phyloP scores from a whole-genome alignment of 2,797 vertebrate genomes.

The Amblyraja radiata region DNA sequence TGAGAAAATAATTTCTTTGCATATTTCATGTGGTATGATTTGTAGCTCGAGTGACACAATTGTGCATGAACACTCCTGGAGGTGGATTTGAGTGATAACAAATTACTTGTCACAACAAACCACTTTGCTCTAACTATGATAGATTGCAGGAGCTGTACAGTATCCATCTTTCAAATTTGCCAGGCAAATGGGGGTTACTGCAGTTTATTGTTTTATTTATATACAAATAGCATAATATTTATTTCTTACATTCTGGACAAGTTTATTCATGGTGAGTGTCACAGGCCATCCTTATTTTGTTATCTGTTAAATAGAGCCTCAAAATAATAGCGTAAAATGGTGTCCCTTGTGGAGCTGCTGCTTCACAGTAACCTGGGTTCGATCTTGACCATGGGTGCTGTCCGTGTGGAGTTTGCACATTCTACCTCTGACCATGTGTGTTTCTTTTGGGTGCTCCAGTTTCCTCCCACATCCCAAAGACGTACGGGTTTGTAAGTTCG shows the following conservation, averaged over 20 bases:
- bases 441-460: no score
- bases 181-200: neutral
- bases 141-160: neutral
- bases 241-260: neutral
- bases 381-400: no score
- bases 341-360: no score
- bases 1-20: neutral
- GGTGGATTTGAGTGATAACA: slow-evolving; percentile 8
- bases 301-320: neutral
- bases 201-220: slow-evolving; percentile 5
- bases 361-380: no score
- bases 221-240: neutral
- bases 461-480: no score
- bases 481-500: no score
- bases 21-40: neutral
- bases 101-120: slow-evolving; percentile 29
- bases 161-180: neutral
- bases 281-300: neutral
- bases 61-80: neutral
- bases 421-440: no score
- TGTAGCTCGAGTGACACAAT: neutral
- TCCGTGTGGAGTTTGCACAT: no score
- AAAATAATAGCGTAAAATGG: neutral
- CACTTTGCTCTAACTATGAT: slow-evolving; percentile 17
- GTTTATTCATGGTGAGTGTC: no score